Evolutionary conservation across 2,797 vertebrate species (phyloP).

Genomic region (Aythya fuligula): DNA sequence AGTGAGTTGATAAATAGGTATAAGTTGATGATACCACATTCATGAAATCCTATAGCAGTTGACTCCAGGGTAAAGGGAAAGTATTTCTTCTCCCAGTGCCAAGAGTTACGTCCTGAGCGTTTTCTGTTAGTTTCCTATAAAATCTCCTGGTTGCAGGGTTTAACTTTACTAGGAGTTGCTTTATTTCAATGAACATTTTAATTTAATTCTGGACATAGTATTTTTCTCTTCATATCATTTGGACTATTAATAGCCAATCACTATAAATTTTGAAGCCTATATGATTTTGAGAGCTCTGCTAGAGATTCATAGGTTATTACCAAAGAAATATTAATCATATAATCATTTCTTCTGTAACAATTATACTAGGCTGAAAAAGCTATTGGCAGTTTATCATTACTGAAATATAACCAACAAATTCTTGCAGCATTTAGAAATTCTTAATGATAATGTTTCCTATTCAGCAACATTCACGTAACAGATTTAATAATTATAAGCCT

Average conservation of each 20-base stretch:
- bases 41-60: background rate
- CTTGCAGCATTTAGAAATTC: slow-evolving; percentile 32
- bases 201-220: background rate
- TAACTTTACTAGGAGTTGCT: background rate
- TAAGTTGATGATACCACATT: background rate
- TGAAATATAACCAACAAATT: slow-evolving; percentile 15
- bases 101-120: background rate
- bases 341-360: slow-evolving; percentile 27
- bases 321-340: background rate
- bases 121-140: background rate
- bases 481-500: background rate
- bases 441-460: background rate
- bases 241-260: background rate
- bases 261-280: background rate
- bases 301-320: background rate
- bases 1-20: background rate
- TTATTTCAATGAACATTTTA: background rate
- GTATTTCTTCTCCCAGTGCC: background rate
- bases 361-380: background rate
- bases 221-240: background rate
- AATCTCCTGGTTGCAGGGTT: background rate
- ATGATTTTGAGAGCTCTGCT: background rate
- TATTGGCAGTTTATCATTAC: slow-evolving; percentile 25
- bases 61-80: background rate
- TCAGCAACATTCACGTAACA: background rate